Evolutionary conservation across 2,888 invertebrate species (phyloP).

Genomic region (Melipona beecheii): DNA sequence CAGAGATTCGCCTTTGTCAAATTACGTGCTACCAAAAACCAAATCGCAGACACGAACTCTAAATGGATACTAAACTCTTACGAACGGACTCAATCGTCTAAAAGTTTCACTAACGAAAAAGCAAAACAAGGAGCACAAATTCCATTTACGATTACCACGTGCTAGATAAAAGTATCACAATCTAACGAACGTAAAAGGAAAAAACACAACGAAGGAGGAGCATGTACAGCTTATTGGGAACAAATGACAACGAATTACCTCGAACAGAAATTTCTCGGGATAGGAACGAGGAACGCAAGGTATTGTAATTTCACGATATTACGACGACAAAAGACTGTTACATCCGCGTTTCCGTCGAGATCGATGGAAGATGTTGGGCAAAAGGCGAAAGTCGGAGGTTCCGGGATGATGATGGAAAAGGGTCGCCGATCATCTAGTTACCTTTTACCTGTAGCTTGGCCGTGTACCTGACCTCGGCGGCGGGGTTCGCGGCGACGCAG

Average conservation of each 20-base stretch:
- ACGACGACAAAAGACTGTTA: background rate
- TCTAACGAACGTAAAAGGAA: background rate
- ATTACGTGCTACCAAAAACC: background rate
- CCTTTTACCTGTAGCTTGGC: constrained; percentile 93
- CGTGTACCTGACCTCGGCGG: constrained; percentile 91
- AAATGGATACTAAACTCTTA: background rate
- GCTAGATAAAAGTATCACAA: background rate
- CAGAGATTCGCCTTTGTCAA: background rate
- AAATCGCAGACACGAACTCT: background rate
- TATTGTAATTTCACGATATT: background rate
- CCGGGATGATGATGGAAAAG: constrained; percentile 65
- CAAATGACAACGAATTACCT: background rate
- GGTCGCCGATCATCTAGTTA: constrained; percentile 85
- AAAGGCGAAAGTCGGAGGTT: background rate
- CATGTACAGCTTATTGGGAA: background rate
- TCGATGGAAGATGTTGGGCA: constrained; percentile 40
- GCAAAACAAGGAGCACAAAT: background rate
- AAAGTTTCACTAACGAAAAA: background rate
- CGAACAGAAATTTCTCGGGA: background rate
- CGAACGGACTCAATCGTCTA: background rate
- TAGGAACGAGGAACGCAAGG: background rate
- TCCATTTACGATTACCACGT: background rate
- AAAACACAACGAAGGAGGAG: background rate
- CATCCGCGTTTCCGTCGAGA: constrained; percentile 34
- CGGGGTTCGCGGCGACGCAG: constrained; percentile 91